A percentile compares a stretch with the other conserved stretches of the same genome.
Evolutionary conservation across 2,888 invertebrate genomes (phyloP).

Genomic region (Plusia festucae): DNA sequence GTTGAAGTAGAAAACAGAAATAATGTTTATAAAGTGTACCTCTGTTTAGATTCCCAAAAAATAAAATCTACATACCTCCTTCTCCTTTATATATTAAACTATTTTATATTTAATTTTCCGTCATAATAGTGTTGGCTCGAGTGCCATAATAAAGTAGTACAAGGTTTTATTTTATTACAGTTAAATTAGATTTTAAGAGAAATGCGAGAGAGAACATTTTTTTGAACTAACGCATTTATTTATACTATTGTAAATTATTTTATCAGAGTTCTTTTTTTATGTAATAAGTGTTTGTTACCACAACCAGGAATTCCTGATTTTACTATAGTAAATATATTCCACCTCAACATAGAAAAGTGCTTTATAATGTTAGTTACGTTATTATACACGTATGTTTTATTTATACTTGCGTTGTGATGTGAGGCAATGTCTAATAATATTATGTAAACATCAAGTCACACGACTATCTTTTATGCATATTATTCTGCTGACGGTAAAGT

Average conservation of each 20-base stretch:
- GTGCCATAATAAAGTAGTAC: constrained; percentile 60
- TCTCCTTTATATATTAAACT: constrained; percentile 22
- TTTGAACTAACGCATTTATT: constrained; percentile 32
- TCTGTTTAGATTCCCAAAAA: constrained; percentile 1
- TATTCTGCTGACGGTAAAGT: constrained; percentile 15
- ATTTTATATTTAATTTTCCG: constrained; percentile 28
- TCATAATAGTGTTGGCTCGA: constrained; percentile 48
- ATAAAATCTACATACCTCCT: constrained; percentile 19
- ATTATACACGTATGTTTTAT: not conserved
- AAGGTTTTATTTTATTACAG: constrained; percentile 48
- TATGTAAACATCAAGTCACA: constrained; percentile 19
- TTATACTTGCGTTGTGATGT: not conserved
- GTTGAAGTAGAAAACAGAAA: too few species aligned
- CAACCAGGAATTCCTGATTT: constrained; percentile 23
- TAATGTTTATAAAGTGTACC: not conserved
- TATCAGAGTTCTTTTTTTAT: not conserved
- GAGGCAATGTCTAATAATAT: constrained; percentile 6
- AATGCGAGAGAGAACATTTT: constrained; percentile 25
- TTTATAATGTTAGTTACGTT: constrained; percentile 4
- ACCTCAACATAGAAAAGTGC: constrained; percentile 11
- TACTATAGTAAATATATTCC: constrained; percentile 17
- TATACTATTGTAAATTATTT: constrained; percentile 6
- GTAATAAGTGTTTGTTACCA: constrained; percentile 32
- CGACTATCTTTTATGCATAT: constrained; percentile 26
- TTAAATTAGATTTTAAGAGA: constrained; percentile 50